Conservation (phyloP, 2,113 vertebrate species). For the Apteryx owenii region DNA sequence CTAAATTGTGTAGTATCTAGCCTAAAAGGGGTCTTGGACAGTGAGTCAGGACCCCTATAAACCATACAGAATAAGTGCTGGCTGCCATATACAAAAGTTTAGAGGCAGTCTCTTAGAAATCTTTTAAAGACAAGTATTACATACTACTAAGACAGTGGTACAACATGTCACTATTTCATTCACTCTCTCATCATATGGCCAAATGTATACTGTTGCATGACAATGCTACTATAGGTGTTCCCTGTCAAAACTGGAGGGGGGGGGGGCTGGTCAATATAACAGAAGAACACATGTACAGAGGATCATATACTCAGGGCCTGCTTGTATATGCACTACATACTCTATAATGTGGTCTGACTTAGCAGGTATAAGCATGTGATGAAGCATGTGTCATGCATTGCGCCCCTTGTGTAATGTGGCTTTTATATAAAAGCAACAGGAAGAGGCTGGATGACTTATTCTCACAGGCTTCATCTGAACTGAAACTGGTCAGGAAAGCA, state of each 20-base stretch:
- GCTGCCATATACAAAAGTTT: rapidly evolving
- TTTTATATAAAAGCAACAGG: neutral
- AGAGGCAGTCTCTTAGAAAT: neutral
- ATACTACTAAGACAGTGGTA: rapidly evolving
- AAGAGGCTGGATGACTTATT: neutral
- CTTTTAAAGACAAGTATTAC: neutral
- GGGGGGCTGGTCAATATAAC: neutral
- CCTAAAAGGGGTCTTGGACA: neutral
- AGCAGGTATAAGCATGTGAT: rapidly evolving
- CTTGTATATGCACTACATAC: neutral
- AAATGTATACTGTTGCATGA: rapidly evolving
- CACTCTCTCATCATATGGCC: neutral
- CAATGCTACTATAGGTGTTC: neutral
- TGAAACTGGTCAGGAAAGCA: neutral
- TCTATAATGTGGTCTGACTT: rapidly evolving
- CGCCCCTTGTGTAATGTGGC: rapidly evolving
- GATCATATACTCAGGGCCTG: neutral
- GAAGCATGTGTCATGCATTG: rapidly evolving
- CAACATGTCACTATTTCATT: neutral
- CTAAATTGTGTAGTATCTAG: neutral
- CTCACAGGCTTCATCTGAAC: neutral
- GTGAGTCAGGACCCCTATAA: neutral
- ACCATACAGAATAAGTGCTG: neutral
- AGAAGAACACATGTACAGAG: neutral
- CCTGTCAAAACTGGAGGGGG: neutral